Base-by-base conservation (phyloP, 2,113 vertebrate species). In the Dicrurus megarhynchus region DNA sequence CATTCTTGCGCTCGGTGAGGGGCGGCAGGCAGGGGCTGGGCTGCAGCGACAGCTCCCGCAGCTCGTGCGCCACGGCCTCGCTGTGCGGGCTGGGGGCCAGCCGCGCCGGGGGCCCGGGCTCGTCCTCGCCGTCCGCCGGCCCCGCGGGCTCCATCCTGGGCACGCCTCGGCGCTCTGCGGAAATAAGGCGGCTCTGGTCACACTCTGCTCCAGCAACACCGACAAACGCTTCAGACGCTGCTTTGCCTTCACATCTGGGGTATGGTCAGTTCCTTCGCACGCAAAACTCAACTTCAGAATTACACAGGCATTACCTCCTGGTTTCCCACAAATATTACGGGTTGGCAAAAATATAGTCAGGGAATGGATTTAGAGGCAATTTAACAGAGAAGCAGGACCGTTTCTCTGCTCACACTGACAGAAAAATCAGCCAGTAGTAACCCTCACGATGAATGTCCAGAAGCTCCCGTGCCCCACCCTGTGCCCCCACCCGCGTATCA, bases 11-110 rank as follows among this genome's bases (percentile, higher is more conserved):
- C 95, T 99, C 99, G 0, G 98, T 99, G 92, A 99, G 99, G 2
- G 99, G 98, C 16, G 99, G 99, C 55, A 99, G 97, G 82, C 97
- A 98, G 94, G 98, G 99, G 37, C 83, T 97, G 93, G 99, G 97
- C 97, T 99, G 99, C 96, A 99, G 94, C 1, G 99, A 98, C 94
- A 99, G 98, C 65, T 99, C 99, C 96, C 99, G 98, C 92, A 99
- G 97, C 93, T 99, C 99, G 3, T 99, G 99, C 7, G 99, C 99
- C 79, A 99, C 99, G 3, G 99, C 98, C 98, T 99, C 99, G 37
- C 99, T 99, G 68, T 99, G 99, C 46, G 99, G 99, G 90, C 99
- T 99, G 44, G 99, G 98, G 50, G 98, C 98, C 60, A 99, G 98
- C 39, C 98, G 96, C 14, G 96, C 96, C 52, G 97, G 95, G 23